These are phyloP conservation scores for Anastrepha ludens DNA, from an alignment of 1,140 invertebrate species.

Conservation along the genomic window DNA sequence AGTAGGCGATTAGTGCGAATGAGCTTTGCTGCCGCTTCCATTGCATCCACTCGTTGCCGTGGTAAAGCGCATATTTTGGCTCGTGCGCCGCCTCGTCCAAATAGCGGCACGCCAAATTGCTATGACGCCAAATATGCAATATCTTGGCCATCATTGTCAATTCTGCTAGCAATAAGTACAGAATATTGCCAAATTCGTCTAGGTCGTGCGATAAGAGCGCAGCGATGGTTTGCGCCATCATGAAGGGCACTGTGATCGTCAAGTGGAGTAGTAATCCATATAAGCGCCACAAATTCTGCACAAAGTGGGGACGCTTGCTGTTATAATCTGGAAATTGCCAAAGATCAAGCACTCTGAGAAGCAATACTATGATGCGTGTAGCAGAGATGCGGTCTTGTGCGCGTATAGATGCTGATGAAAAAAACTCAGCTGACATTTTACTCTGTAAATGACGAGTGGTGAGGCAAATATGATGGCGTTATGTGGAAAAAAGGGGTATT, in stretches of 20 bases:
- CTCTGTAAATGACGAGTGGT: too few species aligned
- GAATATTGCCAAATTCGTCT: conserved; percentile 63
- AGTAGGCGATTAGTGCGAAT: conserved; percentile 63
- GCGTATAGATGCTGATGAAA: too few species aligned
- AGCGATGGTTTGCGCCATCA: conserved; percentile 65
- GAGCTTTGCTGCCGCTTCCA: conserved; percentile 60
- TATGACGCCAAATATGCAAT: conserved; percentile 62
- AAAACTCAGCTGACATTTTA: too few species aligned
- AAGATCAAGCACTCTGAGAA: neutral
- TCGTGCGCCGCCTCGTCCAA: conserved; percentile 59
- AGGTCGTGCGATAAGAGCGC: conserved; percentile 63
- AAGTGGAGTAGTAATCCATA: conserved; percentile 59
- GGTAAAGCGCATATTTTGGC: conserved; percentile 56
- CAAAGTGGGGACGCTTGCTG: neutral
- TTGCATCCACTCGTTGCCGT: conserved; percentile 39
- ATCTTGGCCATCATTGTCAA: conserved; percentile 65
- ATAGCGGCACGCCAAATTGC: conserved; percentile 58
- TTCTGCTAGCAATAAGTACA: conserved; percentile 68
- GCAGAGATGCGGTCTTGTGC: too few species aligned
- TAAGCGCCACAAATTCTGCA: neutral
- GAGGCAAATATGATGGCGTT: too few species aligned
- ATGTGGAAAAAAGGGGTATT: too few species aligned
- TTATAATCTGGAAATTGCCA: neutral
- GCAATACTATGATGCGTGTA: too few species aligned
- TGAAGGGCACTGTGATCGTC: conserved; percentile 64